phyloP scores from a whole-genome alignment of 1,140 invertebrate genomes.

The Bacillus rossius region DNA sequence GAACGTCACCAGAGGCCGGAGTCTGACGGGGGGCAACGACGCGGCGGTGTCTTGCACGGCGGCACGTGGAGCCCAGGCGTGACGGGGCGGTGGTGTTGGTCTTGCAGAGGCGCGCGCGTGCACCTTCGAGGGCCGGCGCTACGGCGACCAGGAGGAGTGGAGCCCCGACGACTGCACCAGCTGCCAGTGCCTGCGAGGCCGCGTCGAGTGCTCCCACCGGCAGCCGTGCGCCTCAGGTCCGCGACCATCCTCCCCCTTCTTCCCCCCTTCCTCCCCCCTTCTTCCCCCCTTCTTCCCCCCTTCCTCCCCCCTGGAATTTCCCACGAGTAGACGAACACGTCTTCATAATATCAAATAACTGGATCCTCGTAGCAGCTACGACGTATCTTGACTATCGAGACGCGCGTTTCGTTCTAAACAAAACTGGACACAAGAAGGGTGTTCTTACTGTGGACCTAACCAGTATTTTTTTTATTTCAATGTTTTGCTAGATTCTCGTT shows the following conservation, averaged over 20 bases:
- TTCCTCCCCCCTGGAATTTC: background rate
- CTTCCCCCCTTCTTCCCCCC: background rate
- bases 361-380: constrained; percentile 3
- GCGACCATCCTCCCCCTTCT: background rate
- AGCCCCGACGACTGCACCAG: constrained; percentile 55
- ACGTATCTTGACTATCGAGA: background rate
- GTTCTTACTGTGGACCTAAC: too few relatives aligned
- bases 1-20: too few relatives aligned
- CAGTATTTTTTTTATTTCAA: too few relatives aligned
- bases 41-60: too few relatives aligned
- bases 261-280: background rate
- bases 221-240: constrained; percentile 29
- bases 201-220: constrained; percentile 48
- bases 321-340: background rate
- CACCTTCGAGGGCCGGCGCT: constrained; percentile 46
- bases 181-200: constrained; percentile 52
- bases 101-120: constrained; percentile 31
- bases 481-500: too few relatives aligned
- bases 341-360: constrained; percentile 11
- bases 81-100: background rate
- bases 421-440: too few relatives aligned
- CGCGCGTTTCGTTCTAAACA: background rate
- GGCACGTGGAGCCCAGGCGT: too few relatives aligned
- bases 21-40: too few relatives aligned
- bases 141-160: constrained; percentile 57